A percentile compares a stretch with the other conserved stretches of the same genome.
Evolutionary conservation across 2,797 vertebrate genomes (phyloP).

Genomic region (Notolepis coatsorum): DNA sequence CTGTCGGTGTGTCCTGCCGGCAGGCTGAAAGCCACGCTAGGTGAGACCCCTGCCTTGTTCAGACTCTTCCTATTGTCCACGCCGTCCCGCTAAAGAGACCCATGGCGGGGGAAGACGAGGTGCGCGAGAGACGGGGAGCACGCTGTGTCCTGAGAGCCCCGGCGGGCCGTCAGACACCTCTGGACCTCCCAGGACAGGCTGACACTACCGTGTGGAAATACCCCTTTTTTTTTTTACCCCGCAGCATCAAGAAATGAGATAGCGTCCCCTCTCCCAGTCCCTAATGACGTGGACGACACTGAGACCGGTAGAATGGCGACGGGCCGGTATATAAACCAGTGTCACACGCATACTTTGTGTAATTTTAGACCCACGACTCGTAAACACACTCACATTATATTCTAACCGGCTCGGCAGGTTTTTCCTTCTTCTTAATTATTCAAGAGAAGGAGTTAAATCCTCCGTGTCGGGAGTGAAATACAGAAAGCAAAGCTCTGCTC

Average conservation of each 20-base stretch:
- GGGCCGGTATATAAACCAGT: slow-evolving; percentile 8
- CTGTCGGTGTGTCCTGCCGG: neutral
- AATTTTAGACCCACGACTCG: neutral
- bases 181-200: neutral
- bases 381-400: neutral
- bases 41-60: neutral
- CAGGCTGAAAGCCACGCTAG: neutral
- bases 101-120: neutral
- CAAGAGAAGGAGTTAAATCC: neutral
- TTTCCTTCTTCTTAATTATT: neutral
- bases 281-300: neutral
- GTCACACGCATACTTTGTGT: neutral
- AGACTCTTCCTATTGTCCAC: too few species aligned
- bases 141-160: neutral
- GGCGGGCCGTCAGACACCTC: neutral
- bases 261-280: neutral
- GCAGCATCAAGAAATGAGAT: neutral
- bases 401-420: neutral
- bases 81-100: too few species aligned
- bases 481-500: too few species aligned
- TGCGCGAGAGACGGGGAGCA: neutral
- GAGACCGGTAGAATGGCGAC: slow-evolving; percentile 4
- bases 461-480: neutral
- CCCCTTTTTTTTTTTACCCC: neutral
- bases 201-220: neutral